Conservation (phyloP, 1,140 invertebrate genomes). For the Drosophila teissieri region DNA sequence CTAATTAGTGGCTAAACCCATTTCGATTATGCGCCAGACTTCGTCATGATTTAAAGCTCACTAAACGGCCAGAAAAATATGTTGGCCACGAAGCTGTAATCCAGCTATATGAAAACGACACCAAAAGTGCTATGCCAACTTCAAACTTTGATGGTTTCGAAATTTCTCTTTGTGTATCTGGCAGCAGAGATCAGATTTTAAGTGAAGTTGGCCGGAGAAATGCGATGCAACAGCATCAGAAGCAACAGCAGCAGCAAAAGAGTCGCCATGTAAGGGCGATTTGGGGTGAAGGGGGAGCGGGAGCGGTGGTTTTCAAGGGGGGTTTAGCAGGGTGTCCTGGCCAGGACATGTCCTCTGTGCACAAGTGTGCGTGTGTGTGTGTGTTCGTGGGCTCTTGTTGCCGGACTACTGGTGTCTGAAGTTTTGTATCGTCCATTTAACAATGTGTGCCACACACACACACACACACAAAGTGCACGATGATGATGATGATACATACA, state of each 20-base stretch:
- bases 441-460: slow-evolving; percentile 75
- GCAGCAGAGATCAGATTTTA: slow-evolving; percentile 49
- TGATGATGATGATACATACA: slow-evolving; percentile 69
- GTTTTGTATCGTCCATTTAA: slow-evolving; percentile 83
- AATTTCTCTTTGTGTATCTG: slow-evolving; percentile 15
- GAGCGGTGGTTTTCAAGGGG: neutral
- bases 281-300: neutral
- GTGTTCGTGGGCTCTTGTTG: slow-evolving; percentile 12
- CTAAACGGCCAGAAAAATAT: neutral
- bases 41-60: slow-evolving; percentile 41
- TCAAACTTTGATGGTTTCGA: neutral
- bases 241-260: slow-evolving; percentile 28
- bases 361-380: neutral
- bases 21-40: slow-evolving; percentile 54
- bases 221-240: slow-evolving; percentile 45
- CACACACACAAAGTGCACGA: slow-evolving; percentile 44
- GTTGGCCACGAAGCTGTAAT: no score
- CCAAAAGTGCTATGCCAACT: no score
- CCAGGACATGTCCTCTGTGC: slow-evolving; percentile 24
- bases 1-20: slow-evolving; percentile 69
- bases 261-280: slow-evolving; percentile 20
- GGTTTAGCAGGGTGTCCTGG: slow-evolving; percentile 13
- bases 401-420: slow-evolving; percentile 46
- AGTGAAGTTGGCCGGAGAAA: slow-evolving; percentile 27
- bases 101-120: no score